Percentiles rank a stretch among this genome's conserved stretches.
These are phyloP conservation scores for Baryphthengus martii DNA, from an alignment of 2,113 vertebrate genomes.

Conservation along the genomic window DNA sequence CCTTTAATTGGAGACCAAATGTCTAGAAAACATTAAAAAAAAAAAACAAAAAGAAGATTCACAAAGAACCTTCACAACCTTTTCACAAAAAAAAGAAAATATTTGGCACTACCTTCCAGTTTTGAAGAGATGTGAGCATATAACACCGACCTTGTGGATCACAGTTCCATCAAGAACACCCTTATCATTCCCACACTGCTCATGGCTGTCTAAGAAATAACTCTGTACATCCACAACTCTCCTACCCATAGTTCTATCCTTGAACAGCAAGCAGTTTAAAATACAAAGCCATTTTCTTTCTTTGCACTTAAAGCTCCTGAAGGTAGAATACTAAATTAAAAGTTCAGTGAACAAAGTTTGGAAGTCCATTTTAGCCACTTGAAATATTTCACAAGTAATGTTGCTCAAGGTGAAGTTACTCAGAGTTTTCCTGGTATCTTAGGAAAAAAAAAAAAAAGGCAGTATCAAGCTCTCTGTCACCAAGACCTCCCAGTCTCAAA, in stretches of 20 bases:
- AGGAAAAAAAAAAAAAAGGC: neutral
- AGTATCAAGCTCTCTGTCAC: neutral
- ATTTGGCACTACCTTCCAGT: neutral
- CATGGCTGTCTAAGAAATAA: neutral
- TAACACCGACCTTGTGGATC: neutral
- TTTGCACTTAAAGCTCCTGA: neutral
- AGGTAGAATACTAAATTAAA: neutral
- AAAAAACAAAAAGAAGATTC: neutral
- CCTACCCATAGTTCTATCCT: neutral
- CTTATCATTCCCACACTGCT: neutral
- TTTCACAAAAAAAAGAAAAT: neutral
- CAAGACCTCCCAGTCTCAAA: neutral
- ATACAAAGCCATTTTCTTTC: neutral
- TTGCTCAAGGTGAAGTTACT: neutral
- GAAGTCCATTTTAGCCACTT: neutral
- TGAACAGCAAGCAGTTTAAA: neutral
- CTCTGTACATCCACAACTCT: rapidly evolving
- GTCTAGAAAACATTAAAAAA: neutral
- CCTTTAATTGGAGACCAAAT: neutral
- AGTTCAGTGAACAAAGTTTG: neutral
- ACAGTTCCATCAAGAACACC: neutral
- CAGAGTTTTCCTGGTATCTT: neutral
- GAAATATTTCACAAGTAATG: neutral
- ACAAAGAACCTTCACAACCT: neutral
- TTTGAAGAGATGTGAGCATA: neutral